Evolutionary conservation across 2,888 invertebrate genomes (phyloP), one percentile per base, ranked within the genome.

Genomic region (Diadegma fenestrale): DNA sequence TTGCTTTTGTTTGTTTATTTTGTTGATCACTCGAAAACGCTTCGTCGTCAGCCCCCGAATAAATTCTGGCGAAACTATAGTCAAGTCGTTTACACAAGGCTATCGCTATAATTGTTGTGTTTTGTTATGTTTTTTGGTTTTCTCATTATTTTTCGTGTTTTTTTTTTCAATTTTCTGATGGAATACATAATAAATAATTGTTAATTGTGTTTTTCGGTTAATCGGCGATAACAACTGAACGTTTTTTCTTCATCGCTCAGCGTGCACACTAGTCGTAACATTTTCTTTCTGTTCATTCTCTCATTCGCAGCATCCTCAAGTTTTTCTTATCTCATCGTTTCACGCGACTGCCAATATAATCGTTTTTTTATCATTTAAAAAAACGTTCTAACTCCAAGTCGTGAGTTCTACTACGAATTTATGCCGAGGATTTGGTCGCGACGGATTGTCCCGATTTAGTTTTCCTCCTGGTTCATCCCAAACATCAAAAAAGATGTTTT

Each of bases 311-410:
- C 12, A 54, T 22, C 12, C 0, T 54, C 22, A 12, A 12, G 22
- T 41, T 41, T 72, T 63, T 26, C 61, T 12, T 22, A 22, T 26
- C 17, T 33, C 73, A 26, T 30, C n/a, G n/a, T 61, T 43, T 58
- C 41, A 41, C 72, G 41, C 41, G 26, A 33, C 4, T 76, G 26
- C 2, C 37, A 66, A 22, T 22, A 17, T 26, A 17, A 43, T 45
- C 14, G 26, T 17, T 58, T 64, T 37, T n/a, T 22, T 10, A 66
- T 22, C n/a, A 48, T 19, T 64, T 1, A 88, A 88, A 89, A 89
- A 89, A 90, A 78, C 84, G 86, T 87, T 90, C 86, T 80, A 89
- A 87, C 88, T 90, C 90, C 84, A 87, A 86, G 86, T 80, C 86
- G 83, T 85, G 88, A 87, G 81, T 84, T 88, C 82, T 89, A 88